Base-by-base conservation (phyloP, 1,140 invertebrate species). In the Matsumurasca onukii region DNA sequence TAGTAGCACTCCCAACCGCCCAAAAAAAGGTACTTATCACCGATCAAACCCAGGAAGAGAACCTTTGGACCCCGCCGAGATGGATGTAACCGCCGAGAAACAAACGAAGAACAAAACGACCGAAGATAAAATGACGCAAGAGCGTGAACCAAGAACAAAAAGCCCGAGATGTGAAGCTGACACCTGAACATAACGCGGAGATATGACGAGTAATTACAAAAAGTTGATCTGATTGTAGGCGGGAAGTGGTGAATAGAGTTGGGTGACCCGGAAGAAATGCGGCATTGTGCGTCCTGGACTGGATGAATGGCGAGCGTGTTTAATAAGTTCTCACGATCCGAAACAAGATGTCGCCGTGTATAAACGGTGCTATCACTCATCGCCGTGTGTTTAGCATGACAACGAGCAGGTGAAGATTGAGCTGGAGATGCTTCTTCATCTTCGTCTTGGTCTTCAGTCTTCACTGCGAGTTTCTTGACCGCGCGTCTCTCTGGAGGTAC, bases 301-400 rank as follows among this genome's bases (percentile, higher is more conserved):
- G 12, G 55, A 5, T 59, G 55, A 59, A 59, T 59, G 24, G 55
- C n/a, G 25, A 59, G 55, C 55, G 55, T 59, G 55, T 59, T 59
- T 59, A 59, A 59, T 59, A 59, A 59, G 55, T 59, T 59, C 55
- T 59, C 55, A 59, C 55, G 55, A 59, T 59, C 24, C 30, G 55
- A 59, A 29, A 59, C 55, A 59, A 59, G 55, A 59, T 59, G 55
- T 59, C 55, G 15, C 15, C 3, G 24, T 12, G 25, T 59, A 27
- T 27, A 24, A 59, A 59, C 15, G 55, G 30, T 24, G 5, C 55
- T 59, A 59, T 59, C 55, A 59, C 30, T 59, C 55, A 59, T 59
- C n/a, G n/a, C n/a, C n/a, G n/a, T 27, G 30, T 24, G 55, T 59
- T 59, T 59, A 59, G 55, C 55, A 59, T 59, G 49, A 52, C 20